phyloP scores from a whole-genome alignment of 1,140 invertebrate species.

The Phymorhynchus buccinoides region DNA sequence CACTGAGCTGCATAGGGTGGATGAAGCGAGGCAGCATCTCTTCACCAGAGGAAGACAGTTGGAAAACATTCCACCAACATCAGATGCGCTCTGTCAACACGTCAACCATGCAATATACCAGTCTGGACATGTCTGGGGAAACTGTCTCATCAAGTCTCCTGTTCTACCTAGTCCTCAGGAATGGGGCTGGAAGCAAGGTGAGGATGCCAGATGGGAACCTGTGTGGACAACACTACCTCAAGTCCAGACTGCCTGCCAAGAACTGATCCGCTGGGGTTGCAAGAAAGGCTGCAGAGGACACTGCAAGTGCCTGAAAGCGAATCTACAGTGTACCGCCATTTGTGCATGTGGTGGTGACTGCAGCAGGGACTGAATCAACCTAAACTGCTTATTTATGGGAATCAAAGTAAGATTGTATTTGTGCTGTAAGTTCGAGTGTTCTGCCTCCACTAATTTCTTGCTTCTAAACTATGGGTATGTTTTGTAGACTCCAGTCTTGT shows the following conservation, averaged over 20 bases:
- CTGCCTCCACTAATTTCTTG: no score
- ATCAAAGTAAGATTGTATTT: no score
- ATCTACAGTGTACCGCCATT: background rate
- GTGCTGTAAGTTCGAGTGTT: no score
- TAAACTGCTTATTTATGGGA: no score
- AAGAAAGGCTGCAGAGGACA: background rate
- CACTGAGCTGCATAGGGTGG: background rate
- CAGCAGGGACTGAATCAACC: no score
- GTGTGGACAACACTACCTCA: background rate
- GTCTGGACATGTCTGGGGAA: background rate
- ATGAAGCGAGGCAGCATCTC: background rate
- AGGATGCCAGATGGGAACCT: background rate
- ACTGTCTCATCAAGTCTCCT: background rate
- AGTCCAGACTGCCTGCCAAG: background rate
- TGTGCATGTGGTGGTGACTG: background rate
- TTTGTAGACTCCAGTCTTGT: no score
- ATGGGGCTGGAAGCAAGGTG: background rate
- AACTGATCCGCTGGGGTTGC: background rate
- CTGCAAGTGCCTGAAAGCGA: background rate
- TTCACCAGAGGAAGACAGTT: background rate
- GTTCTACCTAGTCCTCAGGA: background rate
- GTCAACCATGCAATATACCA: background rate
- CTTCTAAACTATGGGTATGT: no score
- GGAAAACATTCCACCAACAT: background rate
- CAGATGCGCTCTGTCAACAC: background rate